phyloP scores from a whole-genome alignment of 1,140 invertebrate genomes.

The Hormaphis cornu region DNA sequence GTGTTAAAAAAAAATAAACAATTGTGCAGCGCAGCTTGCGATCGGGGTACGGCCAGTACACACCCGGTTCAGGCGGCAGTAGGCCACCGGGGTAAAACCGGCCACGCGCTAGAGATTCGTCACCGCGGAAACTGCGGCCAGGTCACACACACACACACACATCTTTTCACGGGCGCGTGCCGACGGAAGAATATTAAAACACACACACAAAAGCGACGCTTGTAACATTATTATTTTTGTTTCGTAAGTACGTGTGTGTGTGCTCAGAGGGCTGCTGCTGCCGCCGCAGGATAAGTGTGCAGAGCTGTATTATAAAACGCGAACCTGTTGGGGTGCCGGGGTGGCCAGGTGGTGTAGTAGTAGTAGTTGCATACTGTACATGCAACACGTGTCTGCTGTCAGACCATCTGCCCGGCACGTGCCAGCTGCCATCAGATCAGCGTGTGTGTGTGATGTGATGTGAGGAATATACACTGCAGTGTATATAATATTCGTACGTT shows the following conservation, averaged over 20 bases:
- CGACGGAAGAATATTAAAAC: not conserved
- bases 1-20: no score
- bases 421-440: slow-evolving; percentile 30
- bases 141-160: not conserved
- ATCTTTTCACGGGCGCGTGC: not conserved
- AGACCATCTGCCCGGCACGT: slow-evolving; percentile 31
- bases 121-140: not conserved
- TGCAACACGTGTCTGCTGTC: slow-evolving; percentile 32
- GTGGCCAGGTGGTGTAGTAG: slow-evolving; percentile 6
- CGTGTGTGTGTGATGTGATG: slow-evolving; percentile 19
- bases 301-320: not conserved
- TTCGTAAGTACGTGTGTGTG: not conserved
- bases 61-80: not conserved
- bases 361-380: no score
- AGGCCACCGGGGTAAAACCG: slow-evolving; percentile 12
- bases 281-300: slow-evolving; percentile 18
- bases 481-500: not conserved
- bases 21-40: no score
- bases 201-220: not conserved
- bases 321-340: slow-evolving; percentile 30
- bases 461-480: not conserved
- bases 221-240: no score
- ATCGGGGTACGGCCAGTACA: not conserved
- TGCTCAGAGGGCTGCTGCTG: not conserved
- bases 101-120: not conserved